A percentile compares a stretch with the other conserved stretches of the same genome.
phyloP scores from a whole-genome alignment of 2,888 invertebrate species.

The Tenthredo livida region DNA sequence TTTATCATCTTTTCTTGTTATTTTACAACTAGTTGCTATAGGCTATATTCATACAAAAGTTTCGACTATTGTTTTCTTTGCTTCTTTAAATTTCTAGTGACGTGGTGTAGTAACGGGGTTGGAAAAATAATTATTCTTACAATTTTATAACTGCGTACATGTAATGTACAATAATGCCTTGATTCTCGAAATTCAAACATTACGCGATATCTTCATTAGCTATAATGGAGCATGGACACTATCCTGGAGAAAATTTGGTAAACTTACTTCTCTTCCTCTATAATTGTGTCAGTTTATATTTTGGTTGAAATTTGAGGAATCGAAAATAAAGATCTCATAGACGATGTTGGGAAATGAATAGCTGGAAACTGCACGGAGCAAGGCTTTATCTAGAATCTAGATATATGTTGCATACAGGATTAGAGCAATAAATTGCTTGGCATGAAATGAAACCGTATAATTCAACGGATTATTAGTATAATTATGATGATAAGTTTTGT shows the following conservation, averaged over 20 bases:
- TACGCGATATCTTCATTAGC: neutral
- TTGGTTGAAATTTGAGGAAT: neutral
- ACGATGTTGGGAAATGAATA: neutral
- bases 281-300: neutral
- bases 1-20: neutral
- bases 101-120: neutral
- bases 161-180: too few species aligned
- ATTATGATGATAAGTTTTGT: neutral
- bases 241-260: constrained; percentile 68
- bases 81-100: neutral
- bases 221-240: constrained; percentile 67
- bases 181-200: neutral
- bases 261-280: neutral
- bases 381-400: neutral
- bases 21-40: neutral
- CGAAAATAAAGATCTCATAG: neutral
- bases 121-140: neutral
- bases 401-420: neutral
- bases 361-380: neutral
- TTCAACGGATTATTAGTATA: neutral
- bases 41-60: neutral
- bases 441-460: neutral
- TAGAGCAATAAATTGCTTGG: neutral
- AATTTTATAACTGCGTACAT: too few species aligned
- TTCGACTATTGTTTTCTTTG: neutral